Evolutionary conservation across 2,888 invertebrate genomes (phyloP).

Genomic region (Drosophila phalerata): DNA sequence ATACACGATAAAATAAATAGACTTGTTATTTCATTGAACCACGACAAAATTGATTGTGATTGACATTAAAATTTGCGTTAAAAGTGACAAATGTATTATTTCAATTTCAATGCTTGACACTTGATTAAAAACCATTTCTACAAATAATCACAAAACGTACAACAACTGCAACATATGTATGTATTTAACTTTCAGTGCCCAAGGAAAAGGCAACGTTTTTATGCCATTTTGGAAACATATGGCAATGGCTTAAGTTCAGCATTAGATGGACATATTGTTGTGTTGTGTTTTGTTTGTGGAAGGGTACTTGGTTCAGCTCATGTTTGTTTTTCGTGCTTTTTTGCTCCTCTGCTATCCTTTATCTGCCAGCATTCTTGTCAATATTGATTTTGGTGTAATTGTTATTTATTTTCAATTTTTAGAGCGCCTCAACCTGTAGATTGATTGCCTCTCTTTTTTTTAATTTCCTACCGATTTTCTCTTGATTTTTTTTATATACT

Average conservation of each 20-base stretch:
- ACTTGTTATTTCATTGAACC: slow-evolving; percentile 36
- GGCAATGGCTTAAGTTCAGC: slow-evolving; percentile 39
- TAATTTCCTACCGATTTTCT: not conserved
- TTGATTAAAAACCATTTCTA: slow-evolving; percentile 71
- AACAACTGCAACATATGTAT: slow-evolving; percentile 7
- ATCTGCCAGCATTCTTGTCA: slow-evolving; percentile 51
- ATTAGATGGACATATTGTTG: slow-evolving; percentile 6
- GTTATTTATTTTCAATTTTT: slow-evolving; percentile 78
- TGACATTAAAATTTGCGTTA: slow-evolving; percentile 18
- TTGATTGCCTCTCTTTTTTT: not conserved
- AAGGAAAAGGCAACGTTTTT: slow-evolving; percentile 7
- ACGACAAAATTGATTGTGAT: slow-evolving; percentile 17
- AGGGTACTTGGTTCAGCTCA: not conserved
- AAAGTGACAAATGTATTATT: slow-evolving; percentile 35
- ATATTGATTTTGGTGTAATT: slow-evolving; percentile 77
- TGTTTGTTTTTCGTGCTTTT: no score
- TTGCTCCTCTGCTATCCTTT: slow-evolving; percentile 14
- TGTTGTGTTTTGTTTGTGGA: no score
- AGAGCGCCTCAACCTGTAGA: slow-evolving; percentile 15
- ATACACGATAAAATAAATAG: slow-evolving; percentile 35
- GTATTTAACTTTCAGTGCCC: slow-evolving; percentile 26
- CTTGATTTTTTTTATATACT: not conserved
- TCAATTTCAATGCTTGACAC: slow-evolving; percentile 36
- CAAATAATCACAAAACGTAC: slow-evolving; percentile 19
- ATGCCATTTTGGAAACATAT: slow-evolving; percentile 59